phyloP scores from a whole-genome alignment of 2,797 vertebrate genomes.

The Gephyroberyx darwinii region DNA sequence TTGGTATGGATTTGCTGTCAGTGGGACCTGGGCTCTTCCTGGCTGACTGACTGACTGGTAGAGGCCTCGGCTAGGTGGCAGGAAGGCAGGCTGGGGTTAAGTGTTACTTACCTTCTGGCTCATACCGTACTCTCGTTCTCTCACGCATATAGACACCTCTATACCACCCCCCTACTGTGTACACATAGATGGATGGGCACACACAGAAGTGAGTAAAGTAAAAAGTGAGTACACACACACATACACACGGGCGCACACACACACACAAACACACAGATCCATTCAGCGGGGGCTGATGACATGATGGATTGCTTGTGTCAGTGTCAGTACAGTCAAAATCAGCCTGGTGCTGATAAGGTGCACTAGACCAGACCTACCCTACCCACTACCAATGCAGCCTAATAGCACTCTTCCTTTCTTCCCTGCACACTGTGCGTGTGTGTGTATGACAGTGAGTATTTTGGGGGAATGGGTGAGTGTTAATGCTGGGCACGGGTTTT shows the following conservation, averaged over 20 bases:
- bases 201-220: background rate
- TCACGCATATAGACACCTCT: background rate
- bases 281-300: conserved; percentile 82
- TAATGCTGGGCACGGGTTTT: too few species aligned
- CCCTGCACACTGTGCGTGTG: conserved; percentile 8
- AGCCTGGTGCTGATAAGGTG: conserved; percentile 83
- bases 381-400: conserved; percentile 55
- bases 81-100: conserved; percentile 82
- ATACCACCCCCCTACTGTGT: background rate
- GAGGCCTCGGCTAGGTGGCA: conserved; percentile 74
- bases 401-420: conserved; percentile 54
- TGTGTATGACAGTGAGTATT: background rate
- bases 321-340: conserved; percentile 85
- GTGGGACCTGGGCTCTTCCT: conserved; percentile 69
- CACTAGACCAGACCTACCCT: conserved; percentile 69
- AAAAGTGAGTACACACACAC: conserved; percentile 12
- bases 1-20: conserved; percentile 89
- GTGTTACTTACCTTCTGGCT: conserved; percentile 83
- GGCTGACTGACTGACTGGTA: conserved; percentile 79
- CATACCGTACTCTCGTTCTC: background rate
- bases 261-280: conserved; percentile 66
- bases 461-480: background rate
- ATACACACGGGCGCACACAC: conserved; percentile 16
- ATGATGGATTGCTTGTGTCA: conserved; percentile 89
- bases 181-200: conserved; percentile 31